A percentile compares a stretch with the other conserved stretches of the same genome.
These are phyloP conservation scores for Neotoxoptera formosana DNA, from an alignment of 1,140 invertebrate species.

Conservation along the genomic window DNA sequence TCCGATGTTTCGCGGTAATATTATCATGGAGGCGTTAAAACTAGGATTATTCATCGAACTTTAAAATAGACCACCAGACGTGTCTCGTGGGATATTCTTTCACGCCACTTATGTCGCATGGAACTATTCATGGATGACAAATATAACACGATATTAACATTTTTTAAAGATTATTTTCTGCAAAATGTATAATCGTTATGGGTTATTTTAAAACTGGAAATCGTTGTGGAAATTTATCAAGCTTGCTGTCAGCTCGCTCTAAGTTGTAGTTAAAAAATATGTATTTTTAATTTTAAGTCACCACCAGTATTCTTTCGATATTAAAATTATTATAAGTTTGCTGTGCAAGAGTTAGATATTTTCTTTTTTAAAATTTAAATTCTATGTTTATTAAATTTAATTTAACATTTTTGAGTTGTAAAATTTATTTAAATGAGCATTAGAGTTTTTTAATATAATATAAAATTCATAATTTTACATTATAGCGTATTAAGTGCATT, in stretches of 20 bases:
- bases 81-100: constrained; percentile 38
- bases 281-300: not conserved
- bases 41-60: constrained; percentile 48
- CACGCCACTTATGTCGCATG: constrained; percentile 31
- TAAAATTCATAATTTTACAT: not conserved
- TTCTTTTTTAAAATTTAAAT: not conserved
- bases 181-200: not conserved
- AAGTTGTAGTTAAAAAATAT: not conserved
- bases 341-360: not conserved
- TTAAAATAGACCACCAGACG: constrained; percentile 48
- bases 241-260: not conserved
- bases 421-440: not conserved
- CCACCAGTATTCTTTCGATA: not conserved
- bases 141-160: not conserved
- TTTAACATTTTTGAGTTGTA: not conserved
- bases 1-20: constrained; percentile 27
- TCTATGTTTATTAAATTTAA: not conserved
- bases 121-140: constrained; percentile 3
- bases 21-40: constrained; percentile 27
- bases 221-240: not conserved
- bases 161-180: not conserved
- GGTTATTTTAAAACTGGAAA: constrained; percentile 7
- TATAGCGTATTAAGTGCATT: not conserved
- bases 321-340: not conserved
- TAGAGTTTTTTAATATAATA: not conserved